These are phyloP conservation scores for Pammene aurita DNA, from an alignment of 2,888 invertebrate species.

Conservation along the genomic window DNA sequence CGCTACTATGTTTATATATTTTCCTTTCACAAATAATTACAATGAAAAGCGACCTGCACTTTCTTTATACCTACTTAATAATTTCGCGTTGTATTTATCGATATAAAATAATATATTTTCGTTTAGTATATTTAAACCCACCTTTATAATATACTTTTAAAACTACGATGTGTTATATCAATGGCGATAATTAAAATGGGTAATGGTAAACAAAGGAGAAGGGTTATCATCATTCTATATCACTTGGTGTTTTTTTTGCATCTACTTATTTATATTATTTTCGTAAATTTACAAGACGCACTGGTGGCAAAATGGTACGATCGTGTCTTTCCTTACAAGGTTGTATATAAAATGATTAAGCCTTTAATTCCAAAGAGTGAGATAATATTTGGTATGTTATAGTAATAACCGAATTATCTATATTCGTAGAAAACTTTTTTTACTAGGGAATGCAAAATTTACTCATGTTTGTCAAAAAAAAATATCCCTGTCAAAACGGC, in stretches of 20 bases:
- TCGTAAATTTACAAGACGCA: neutral
- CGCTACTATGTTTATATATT: neutral
- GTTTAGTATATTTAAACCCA: no score
- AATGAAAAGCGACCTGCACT: neutral
- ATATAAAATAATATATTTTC: no score
- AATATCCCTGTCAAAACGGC: slow-evolving; percentile 3
- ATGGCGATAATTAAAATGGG: no score
- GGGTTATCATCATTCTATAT: no score
- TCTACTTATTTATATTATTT: no score
- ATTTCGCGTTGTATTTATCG: no score
- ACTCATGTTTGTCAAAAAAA: neutral
- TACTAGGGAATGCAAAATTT: neutral
- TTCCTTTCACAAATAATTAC: neutral
- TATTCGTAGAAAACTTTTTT: neutral
- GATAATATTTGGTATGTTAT: slow-evolving; percentile 13
- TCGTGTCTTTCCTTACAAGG: slow-evolving; percentile 25
- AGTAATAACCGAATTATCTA: neutral
- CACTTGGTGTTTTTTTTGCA: no score
- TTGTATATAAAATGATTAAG: slow-evolving; percentile 14
- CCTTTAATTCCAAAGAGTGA: slow-evolving; percentile 20
- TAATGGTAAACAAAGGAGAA: no score
- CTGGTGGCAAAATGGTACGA: slow-evolving; percentile 6
- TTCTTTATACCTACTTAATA: neutral
- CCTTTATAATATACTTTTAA: no score
- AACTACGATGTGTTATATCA: no score